Conservation (phyloP, 2,113 vertebrate species). For the Pelecanus crispus region DNA sequence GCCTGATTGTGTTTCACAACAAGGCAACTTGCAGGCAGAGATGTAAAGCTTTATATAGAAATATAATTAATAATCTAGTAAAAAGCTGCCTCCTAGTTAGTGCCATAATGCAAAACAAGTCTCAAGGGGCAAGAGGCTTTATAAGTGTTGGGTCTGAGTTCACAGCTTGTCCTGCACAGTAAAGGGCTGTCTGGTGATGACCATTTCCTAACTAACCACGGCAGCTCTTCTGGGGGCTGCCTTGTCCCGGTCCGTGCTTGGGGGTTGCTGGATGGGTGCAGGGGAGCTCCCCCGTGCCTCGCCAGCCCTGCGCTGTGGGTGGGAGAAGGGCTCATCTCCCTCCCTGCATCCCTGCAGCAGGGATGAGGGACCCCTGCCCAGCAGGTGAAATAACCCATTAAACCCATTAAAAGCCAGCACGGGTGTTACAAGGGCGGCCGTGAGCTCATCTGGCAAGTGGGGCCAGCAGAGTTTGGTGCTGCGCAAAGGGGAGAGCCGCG, state of each 20-base stretch:
- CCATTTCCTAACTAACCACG: background rate
- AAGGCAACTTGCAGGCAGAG: background rate
- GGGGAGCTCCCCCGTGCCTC: background rate
- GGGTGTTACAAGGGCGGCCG: background rate
- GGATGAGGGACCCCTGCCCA: background rate
- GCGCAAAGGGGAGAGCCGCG: background rate
- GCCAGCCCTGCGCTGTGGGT: accelerated
- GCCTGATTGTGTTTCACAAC: background rate
- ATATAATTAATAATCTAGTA: background rate
- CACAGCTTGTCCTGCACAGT: accelerated
- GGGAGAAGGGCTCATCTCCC: background rate
- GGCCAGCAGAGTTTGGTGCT: background rate
- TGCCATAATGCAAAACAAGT: background rate
- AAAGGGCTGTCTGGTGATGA: too few species aligned
- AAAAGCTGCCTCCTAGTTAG: background rate
- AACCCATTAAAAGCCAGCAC: background rate
- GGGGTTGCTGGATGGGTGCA: background rate
- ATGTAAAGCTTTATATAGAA: background rate
- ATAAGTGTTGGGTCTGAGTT: background rate
- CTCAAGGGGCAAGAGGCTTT: background rate
- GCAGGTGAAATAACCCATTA: background rate
- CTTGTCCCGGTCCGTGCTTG: background rate
- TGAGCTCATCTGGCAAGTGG: too few species aligned
- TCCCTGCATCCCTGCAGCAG: accelerated
- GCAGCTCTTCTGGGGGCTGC: background rate